phyloP scores from a whole-genome alignment of 2,797 vertebrate genomes.

The Chrysocyon brachyurus region DNA sequence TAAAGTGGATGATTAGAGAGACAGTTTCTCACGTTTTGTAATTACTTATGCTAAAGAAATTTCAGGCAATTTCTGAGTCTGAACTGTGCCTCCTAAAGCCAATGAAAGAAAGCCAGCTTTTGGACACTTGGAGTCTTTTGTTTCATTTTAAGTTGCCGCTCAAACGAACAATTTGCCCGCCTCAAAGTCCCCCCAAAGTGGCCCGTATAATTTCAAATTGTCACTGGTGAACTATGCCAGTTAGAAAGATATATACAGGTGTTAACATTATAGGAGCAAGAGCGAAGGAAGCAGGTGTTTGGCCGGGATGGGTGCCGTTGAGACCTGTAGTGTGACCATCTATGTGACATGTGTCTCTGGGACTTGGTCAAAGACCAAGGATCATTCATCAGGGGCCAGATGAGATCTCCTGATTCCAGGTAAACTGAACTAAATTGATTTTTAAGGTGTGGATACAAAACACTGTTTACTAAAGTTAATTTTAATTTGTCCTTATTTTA shows the following conservation, averaged over 20 bases:
- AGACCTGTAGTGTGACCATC: not conserved
- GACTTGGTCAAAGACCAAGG: not conserved
- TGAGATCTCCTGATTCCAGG: not conserved
- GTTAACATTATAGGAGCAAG: not conserved
- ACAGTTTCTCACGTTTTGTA: not conserved
- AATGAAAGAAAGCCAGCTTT: not conserved
- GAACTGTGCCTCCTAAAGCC: not conserved
- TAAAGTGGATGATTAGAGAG: not conserved
- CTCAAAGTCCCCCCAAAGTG: not conserved
- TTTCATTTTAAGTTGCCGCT: not conserved
- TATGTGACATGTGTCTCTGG: not conserved
- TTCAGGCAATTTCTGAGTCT: not conserved
- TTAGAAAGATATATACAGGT: not conserved
- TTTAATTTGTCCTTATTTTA: constrained; percentile 14
- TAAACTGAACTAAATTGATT: not conserved
- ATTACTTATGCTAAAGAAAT: not conserved
- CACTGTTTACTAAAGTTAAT: not conserved
- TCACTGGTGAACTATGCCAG: not conserved
- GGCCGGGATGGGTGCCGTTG: not conserved
- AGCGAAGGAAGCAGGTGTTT: not conserved
- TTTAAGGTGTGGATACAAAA: not conserved
- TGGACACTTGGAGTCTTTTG: not conserved
- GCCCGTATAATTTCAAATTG: not conserved
- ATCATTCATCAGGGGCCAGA: not conserved
- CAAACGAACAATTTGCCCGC: not conserved